Evolutionary conservation across 1,140 invertebrate genomes (phyloP), one percentile per base, ranked within the genome.

Genomic region (Drosophila oshimai): DNA sequence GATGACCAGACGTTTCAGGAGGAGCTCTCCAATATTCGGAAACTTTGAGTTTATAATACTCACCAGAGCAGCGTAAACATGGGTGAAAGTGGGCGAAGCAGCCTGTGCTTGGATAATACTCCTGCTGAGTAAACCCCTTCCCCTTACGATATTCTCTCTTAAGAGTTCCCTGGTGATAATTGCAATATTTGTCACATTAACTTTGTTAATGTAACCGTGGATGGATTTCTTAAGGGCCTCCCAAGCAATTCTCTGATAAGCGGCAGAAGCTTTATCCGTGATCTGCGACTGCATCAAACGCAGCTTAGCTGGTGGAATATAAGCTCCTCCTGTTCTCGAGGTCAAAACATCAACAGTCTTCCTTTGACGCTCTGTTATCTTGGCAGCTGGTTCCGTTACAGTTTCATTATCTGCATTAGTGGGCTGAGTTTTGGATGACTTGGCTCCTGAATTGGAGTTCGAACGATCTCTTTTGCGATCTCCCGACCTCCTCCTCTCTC

Each of bases 201-300:
- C 95, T 93, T 99, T 99, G 91, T 99, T 99, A 41, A 99, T 98
- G 60, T 96, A 95, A 90, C 99, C 99, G 89, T 99, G 98, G 64
- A 99, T 98, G n/a, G 98, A 99, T 90, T 99, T 99, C 89, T 99
- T 99, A 10, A 99, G 91, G 0, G 98, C 97, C 93, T 99, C 99
- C 99, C 99, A 99, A 2, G 98, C 96, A 9, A 99, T 95, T 71
- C 99, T 93, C 92, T 99, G 99, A 92, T 98, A 99, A 6, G 96
- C 96, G 9, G 95, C 94, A 72, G 97, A 97, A 1, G 95, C 94
- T 92, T 99, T 99, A 81, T 99, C 98, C 0, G 96, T 97, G 15
- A 99, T 98, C 89, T 96, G 94, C 0, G 95, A 96, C 92, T 99
- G 97, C 96, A 99, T 97, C 93, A 98, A 93, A 37, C 95, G 93